Evolutionary conservation across 2,797 vertebrate genomes (phyloP).

Genomic region (Microctenopoma lineatum): DNA sequence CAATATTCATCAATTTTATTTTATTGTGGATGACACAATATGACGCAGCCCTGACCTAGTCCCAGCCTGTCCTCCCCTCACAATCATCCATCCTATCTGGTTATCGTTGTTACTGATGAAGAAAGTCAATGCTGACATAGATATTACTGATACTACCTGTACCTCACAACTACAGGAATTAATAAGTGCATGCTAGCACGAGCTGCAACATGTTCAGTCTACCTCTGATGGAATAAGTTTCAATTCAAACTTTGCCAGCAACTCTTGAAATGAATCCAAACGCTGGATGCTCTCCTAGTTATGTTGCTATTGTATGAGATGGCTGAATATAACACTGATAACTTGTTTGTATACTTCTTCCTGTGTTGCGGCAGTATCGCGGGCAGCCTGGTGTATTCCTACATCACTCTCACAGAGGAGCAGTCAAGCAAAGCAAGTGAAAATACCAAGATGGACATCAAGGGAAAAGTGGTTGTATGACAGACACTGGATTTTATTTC

Average conservation of each 20-base stretch:
- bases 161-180: slow-evolving; percentile 8
- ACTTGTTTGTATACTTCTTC: background rate
- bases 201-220: slow-evolving; percentile 26
- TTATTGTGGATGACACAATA: no score
- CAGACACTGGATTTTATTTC: slow-evolving; percentile 69
- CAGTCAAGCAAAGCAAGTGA: slow-evolving; percentile 88
- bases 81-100: no score
- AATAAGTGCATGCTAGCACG: background rate
- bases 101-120: no score
- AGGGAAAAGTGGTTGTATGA: slow-evolving; percentile 82
- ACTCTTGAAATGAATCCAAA: no score
- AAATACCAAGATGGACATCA: slow-evolving; percentile 78
- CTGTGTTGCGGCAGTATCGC: slow-evolving; percentile 86
- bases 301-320: background rate
- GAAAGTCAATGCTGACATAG: background rate
- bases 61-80: no score
- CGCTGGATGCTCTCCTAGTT: no score
- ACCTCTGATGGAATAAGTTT: background rate
- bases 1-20: no score
- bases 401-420: slow-evolving; percentile 95
- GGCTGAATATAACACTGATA: no score
- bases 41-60: no score
- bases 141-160: background rate
- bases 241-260: background rate
- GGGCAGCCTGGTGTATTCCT: slow-evolving; percentile 96